A percentile compares a stretch with the other conserved stretches of the same genome.
Evolutionary conservation across 2,888 invertebrate genomes (phyloP).

Genomic region (Acanthococcus lagerstroemiae): DNA sequence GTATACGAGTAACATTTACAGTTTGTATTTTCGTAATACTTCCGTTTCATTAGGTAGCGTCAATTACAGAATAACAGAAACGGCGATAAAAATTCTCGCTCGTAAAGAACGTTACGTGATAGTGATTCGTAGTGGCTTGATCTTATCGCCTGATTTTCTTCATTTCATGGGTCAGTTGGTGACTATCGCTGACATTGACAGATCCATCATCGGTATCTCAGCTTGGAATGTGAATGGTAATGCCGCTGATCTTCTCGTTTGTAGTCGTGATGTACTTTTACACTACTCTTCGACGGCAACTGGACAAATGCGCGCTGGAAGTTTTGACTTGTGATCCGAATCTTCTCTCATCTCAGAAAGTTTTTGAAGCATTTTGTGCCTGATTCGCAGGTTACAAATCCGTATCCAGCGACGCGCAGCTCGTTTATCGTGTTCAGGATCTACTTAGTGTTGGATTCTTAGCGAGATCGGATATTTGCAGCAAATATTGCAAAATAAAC

Average conservation of each 20-base stretch:
- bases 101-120: conserved; percentile 42
- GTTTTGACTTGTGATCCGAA: no score
- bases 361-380: neutral
- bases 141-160: conserved; percentile 46
- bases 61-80: conserved; percentile 2
- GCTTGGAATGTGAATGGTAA: conserved; percentile 43
- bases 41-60: neutral
- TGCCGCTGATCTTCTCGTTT: no score
- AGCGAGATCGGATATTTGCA: conserved; percentile 28
- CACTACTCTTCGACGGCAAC: no score
- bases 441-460: conserved; percentile 38
- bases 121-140: conserved; percentile 45
- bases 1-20: neutral
- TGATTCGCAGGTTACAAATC: conserved; percentile 35
- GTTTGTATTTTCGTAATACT: neutral
- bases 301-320: no score
- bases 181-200: conserved; percentile 41
- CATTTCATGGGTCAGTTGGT: conserved; percentile 44
- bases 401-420: conserved; percentile 35
- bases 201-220: conserved; percentile 42
- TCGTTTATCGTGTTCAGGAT: conserved; percentile 37
- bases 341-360: neutral
- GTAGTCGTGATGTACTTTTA: no score
- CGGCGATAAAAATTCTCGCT: conserved; percentile 17
- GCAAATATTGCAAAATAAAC: conserved; percentile 2